Evolutionary conservation across 1,140 invertebrate species (phyloP).

Genomic region (Platyura marginata): DNA sequence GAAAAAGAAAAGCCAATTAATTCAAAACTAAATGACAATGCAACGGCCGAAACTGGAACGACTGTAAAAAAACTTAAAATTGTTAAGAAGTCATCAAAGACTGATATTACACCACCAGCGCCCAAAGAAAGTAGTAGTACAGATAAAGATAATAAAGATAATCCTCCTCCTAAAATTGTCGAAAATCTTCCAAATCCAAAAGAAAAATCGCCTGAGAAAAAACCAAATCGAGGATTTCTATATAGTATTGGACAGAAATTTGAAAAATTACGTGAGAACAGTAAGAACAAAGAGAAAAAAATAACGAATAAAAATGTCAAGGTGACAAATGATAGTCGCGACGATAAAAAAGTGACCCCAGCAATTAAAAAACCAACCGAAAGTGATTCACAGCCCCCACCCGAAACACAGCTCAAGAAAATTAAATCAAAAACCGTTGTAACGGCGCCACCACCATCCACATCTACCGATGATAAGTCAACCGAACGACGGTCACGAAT

Average conservation of each 20-base stretch:
- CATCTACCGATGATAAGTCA: background rate
- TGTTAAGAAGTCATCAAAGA: slow-evolving; percentile 5
- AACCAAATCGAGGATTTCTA: slow-evolving; percentile 19
- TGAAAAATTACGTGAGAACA: slow-evolving; percentile 33
- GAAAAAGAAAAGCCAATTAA: slow-evolving; percentile 5
- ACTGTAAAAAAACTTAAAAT: slow-evolving; percentile 2
- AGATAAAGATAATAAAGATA: no score
- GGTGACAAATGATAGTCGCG: no score
- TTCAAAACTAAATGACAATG: slow-evolving; percentile 11
- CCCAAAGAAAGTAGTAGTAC: slow-evolving; percentile 12
- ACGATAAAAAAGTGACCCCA: background rate
- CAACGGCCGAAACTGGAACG: slow-evolving; percentile 12
- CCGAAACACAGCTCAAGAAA: slow-evolving; percentile 1
- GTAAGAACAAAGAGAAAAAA: slow-evolving; percentile 21
- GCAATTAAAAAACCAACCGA: background rate
- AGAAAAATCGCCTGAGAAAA: slow-evolving; percentile 18
- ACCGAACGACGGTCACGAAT: slow-evolving; percentile 23
- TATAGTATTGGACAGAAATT: slow-evolving; percentile 43
- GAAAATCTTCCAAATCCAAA: slow-evolving; percentile 13
- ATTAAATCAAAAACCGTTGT: no score
- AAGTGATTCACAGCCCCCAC: background rate
- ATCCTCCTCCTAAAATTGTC: no score
- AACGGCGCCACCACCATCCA: background rate
- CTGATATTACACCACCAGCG: slow-evolving; percentile 4
- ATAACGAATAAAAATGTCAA: no score